Evolutionary conservation across 2,888 invertebrate genomes (phyloP), one percentile per base, ranked within the genome.

Genomic region (Anorthoa munda): DNA sequence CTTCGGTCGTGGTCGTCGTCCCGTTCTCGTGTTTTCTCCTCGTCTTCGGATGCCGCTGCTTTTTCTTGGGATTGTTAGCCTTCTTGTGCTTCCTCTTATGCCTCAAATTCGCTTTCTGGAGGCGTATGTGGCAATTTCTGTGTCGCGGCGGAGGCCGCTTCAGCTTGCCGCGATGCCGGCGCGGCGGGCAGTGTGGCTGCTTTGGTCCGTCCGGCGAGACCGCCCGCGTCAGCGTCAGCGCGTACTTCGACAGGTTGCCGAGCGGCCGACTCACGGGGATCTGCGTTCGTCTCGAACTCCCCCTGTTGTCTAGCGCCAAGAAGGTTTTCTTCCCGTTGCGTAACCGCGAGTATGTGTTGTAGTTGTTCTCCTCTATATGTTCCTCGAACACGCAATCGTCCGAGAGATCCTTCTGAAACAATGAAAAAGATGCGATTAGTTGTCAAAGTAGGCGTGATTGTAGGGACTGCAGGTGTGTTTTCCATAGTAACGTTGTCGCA

Each of bases 371-470:
- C 94, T 98, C 98, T 94, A 98, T 97, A 92, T 97, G 98, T 96
- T 98, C 98, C 95, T 98, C 98, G 97, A 98, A 98, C 93, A 98
- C 97, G 96, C 98, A 98, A 91, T 98, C 98, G 93, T 98, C 97
- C 92, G 97, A 97, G 97, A 98, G 98, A 94, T 98, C 97, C 96
- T 97, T 98, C 98, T 98, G 98, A 90, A 98, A 98, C 97, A 97
- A 96, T 90, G 90, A 89, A 94, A 92, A 93, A 89, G 68, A 83
- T 83, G 85, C 83, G 84, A 88, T 92, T 88, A 90, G 85, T 85
- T 83, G 78, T 75, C 70, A 68, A 79, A 81, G 51, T 60, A 68
- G 67, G 82, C 88, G 83, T 72, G 60, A 58, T 66, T 72, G 58
- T 50, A 65, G 21, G 51, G 61, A 71, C 26, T 46, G n/a, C 45